These are phyloP conservation scores for Pavo muticus DNA, from an alignment of 2,113 vertebrate genomes.

Conservation along the genomic window DNA sequence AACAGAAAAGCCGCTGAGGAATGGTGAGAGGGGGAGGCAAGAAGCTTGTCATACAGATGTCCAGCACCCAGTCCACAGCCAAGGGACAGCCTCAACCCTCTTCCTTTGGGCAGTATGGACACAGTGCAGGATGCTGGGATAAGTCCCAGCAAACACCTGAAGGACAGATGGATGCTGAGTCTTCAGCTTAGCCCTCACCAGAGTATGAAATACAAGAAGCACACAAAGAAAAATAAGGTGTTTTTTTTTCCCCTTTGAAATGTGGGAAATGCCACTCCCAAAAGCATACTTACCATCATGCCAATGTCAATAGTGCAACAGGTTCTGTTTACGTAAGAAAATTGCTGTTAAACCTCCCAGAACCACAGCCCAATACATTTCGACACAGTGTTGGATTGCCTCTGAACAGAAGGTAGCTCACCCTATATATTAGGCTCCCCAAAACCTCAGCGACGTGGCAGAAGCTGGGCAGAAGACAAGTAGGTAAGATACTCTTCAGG, in stretches of 20 bases:
- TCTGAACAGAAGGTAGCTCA: accelerated
- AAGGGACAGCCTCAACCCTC: too few relatives aligned
- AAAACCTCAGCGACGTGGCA: background rate
- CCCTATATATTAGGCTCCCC: slow-evolving; percentile 40
- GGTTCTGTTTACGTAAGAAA: background rate
- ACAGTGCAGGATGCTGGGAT: background rate
- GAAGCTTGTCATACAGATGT: background rate
- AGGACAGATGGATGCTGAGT: background rate
- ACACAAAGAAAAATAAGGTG: background rate
- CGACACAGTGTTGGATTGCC: background rate
- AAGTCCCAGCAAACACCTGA: background rate
- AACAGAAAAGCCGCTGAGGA: background rate
- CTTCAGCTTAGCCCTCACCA: background rate
- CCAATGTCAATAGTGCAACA: background rate
- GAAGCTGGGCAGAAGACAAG: background rate
- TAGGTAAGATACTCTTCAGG: background rate
- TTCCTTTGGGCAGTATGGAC: background rate
- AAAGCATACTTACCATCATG: background rate
- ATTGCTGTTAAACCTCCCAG: background rate
- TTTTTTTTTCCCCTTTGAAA: background rate
- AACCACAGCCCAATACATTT: background rate
- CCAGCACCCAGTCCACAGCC: background rate
- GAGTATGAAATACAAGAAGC: background rate
- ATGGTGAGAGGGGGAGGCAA: background rate
- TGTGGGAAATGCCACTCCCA: background rate